Conservation (phyloP, 2,888 invertebrate genomes). For the Tipula vernalis region DNA sequence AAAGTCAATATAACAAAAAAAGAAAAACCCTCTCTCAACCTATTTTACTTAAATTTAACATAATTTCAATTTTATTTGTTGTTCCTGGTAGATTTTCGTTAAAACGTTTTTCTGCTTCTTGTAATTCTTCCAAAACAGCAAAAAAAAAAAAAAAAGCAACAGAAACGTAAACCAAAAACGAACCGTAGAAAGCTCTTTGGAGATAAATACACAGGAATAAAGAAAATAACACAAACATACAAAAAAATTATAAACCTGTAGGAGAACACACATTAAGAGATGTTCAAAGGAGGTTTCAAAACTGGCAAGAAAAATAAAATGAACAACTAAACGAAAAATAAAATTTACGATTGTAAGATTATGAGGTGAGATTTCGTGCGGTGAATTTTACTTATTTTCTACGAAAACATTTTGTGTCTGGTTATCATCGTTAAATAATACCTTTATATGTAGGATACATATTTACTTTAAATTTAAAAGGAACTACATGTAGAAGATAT, state of each 20-base stretch:
- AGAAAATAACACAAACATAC: neutral
- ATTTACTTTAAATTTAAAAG: neutral
- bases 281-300: neutral
- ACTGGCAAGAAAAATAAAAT: neutral
- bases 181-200: neutral
- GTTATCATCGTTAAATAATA: neutral
- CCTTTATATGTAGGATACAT: neutral
- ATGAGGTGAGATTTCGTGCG: slow-evolving; percentile 4
- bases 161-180: too few relatives aligned
- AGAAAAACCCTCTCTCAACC: neutral
- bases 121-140: neutral
- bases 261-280: neutral
- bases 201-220: neutral
- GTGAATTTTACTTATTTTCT: neutral
- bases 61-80: slow-evolving; percentile 4
- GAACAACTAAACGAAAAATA: neutral
- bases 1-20: neutral
- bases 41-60: neutral
- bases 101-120: neutral
- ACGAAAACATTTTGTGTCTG: neutral
- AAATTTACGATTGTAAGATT: neutral
- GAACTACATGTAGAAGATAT: neutral
- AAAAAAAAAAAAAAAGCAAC: neutral
- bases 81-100: neutral
- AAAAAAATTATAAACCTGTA: neutral